These are phyloP conservation scores for Piscicola geometra DNA, from an alignment of 2,888 invertebrate species.

Conservation along the genomic window DNA sequence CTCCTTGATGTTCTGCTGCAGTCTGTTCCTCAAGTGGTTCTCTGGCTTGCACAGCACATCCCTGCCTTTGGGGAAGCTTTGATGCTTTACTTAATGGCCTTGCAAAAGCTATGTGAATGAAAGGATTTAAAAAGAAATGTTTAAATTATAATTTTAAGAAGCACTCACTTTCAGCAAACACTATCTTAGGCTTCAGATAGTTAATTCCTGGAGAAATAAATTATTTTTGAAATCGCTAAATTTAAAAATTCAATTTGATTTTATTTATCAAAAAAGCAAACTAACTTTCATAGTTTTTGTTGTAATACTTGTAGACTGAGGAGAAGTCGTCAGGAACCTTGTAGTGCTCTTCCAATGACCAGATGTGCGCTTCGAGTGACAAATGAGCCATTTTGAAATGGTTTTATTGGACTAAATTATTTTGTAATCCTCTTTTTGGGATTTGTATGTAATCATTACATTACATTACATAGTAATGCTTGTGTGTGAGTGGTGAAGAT, in stretches of 20 bases:
- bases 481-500: too few relatives aligned
- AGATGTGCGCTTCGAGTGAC: not conserved
- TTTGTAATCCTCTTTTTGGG: too few relatives aligned
- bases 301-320: conserved; percentile 2
- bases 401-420: not conserved
- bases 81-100: too few relatives aligned
- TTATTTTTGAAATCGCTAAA: too few relatives aligned
- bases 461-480: too few relatives aligned
- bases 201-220: not conserved
- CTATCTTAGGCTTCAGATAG: not conserved
- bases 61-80: too few relatives aligned
- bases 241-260: not conserved
- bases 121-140: not conserved
- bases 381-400: conserved; percentile 6
- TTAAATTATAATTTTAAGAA: not conserved
- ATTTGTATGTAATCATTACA: too few relatives aligned
- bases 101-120: not conserved
- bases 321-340: not conserved
- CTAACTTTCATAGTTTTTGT: conserved; percentile 4
- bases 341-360: not conserved
- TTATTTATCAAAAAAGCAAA: too few relatives aligned
- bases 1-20: too few relatives aligned
- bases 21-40: not conserved
- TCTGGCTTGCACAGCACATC: not conserved
- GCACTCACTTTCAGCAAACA: not conserved